Base-by-base conservation (phyloP, 2,113 vertebrate genomes). In the Suncus etruscus region DNA sequence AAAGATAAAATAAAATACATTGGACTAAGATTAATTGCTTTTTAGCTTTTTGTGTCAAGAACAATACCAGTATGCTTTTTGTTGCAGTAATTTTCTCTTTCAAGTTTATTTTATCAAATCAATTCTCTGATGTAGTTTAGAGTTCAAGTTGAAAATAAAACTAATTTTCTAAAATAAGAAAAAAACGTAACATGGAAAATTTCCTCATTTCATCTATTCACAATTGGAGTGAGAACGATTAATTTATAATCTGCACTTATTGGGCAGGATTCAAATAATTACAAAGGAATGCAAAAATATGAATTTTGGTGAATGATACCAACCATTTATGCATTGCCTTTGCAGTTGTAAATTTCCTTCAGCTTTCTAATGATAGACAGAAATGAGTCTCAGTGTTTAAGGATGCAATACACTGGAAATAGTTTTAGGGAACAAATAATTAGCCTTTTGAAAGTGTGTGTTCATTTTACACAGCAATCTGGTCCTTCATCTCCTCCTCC, bases 351-450 rank as follows among this genome's bases (percentile, higher is more conserved):
- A 96, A 95, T 95, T 93, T 97, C 89, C 84, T 93, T 96, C 96
- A 95, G 83, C 66, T 90, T 74, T 96, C 96, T 90, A 97, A 97
- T 93, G 89, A 96, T 91, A 85, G 76, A 68, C 96, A 94, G 92
- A 97, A 94, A 96, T 12, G 39, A 96, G 87, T 94, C 85, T 96
- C 94, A 87, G 77, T 94, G 90, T 96, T 96, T 94, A 96, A 97
- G 95, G 90, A 88, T 91, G 87, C 32, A 96, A 95, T 70, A 68
- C 70, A 92, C 90, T 96, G 78, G 51, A 95, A 97, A 96, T 93
- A 97, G 96, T 95, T 97, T 96, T 95, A 94, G 93, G 91, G 95
- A 97, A 96, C 94, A 97, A 97, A 97, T 97, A 97, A 97, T 97
- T 97, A 97, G 80, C 87, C 93, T 97, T 97, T 97, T 98, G 91